Percentiles rank a stretch among this genome's conserved stretches.
These are phyloP conservation scores for Decapterus maruadsi DNA, from an alignment of 2,797 vertebrate genomes.

Conservation along the genomic window DNA sequence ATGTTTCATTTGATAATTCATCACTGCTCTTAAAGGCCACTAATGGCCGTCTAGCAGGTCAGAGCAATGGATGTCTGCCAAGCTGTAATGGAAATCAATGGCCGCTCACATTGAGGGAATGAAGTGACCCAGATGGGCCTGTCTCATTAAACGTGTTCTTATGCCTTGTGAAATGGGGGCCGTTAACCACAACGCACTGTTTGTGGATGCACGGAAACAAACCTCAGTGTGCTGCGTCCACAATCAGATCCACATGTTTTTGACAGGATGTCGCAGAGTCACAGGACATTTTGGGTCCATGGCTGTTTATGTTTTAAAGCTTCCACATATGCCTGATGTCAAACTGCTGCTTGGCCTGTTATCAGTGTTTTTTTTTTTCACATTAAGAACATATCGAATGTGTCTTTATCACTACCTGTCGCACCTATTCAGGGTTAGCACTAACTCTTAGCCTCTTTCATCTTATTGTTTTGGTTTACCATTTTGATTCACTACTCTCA, in stretches of 20 bases:
- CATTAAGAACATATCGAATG: conserved; percentile 1
- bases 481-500: background rate
- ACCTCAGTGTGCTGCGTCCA: conserved; percentile 55
- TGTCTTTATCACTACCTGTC: no score
- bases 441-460: background rate
- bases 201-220: conserved; percentile 62
- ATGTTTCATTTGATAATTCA: conserved; percentile 58
- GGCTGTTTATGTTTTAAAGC: conserved; percentile 43
- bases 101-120: conserved; percentile 77
- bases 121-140: conserved; percentile 76
- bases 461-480: background rate
- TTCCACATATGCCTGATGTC: conserved; percentile 18
- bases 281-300: conserved; percentile 45
- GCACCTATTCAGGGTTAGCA: background rate
- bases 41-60: conserved; percentile 79
- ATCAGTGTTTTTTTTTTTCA: conserved; percentile 3
- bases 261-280: conserved; percentile 69
- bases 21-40: conserved; percentile 61
- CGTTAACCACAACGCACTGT: conserved; percentile 48
- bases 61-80: conserved; percentile 63
- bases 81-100: conserved; percentile 84
- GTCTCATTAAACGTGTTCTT: conserved; percentile 60
- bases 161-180: conserved; percentile 51
- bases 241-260: conserved; percentile 72
- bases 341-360: background rate